Percentiles rank a stretch among this genome's conserved stretches.
Conservation (phyloP, 1,140 invertebrate genomes). For the Habropoda laboriosa region DNA sequence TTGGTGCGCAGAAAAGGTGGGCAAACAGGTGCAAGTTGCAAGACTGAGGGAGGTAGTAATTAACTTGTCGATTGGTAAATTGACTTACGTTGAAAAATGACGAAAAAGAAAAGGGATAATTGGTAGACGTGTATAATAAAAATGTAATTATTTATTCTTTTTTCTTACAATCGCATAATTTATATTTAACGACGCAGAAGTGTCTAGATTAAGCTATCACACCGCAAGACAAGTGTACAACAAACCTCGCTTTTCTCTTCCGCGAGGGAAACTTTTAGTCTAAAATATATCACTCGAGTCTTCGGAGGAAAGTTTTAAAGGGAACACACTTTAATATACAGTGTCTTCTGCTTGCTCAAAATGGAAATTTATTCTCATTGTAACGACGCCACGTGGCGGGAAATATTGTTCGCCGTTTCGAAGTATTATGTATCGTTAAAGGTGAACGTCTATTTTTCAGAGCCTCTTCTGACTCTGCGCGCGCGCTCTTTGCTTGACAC, state of each 20-base stretch:
- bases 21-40: no score
- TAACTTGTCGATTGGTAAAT: not conserved
- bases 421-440: constrained; percentile 48
- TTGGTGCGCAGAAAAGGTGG: no score
- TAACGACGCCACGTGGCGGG: constrained; percentile 18
- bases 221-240: not conserved
- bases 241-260: no score
- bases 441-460: constrained; percentile 54
- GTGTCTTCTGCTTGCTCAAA: constrained; percentile 35
- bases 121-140: not conserved
- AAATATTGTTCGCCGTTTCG: constrained; percentile 47
- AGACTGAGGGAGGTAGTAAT: not conserved
- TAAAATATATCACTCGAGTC: not conserved
- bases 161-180: no score
- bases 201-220: not conserved
- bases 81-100: not conserved
- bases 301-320: not conserved
- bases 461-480: constrained; percentile 22
- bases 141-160: no score
- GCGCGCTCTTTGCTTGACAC: constrained; percentile 11
- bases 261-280: no score
- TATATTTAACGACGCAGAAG: no score
- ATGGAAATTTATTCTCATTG: constrained; percentile 57
- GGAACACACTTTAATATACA: constrained; percentile 28
- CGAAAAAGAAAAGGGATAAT: not conserved